Base-by-base conservation (phyloP, 2,888 invertebrate genomes). In the Hyles lineata region DNA sequence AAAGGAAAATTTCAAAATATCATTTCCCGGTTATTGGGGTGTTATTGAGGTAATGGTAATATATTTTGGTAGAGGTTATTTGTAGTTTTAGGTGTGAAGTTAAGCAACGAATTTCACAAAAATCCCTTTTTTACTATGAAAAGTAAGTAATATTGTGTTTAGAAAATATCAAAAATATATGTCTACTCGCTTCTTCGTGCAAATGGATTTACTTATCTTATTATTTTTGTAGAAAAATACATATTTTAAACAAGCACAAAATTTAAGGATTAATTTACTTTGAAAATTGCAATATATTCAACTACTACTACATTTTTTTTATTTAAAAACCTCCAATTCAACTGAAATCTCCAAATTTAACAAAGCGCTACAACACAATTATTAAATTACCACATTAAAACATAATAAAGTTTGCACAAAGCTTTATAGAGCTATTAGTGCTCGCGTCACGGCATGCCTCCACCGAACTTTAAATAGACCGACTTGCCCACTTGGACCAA, bases 401-500 rank as follows among this genome's bases (percentile, higher is more conserved):
- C 52, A 19, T 19, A 67, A 50, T 67, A 50, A 67, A 67, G 50
- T 67, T 50, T 50, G 0, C 25, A 25, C 43, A 67, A 67, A 67
- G 23, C 43, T 50, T 50, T 67, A 50, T 50, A 50, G 50, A 67
- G 67, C 71, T 62, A 71, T 71, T 71, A 61, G 52, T 21, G 50
- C 62, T 52, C 71, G 69, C 75, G 75, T 75, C 75, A 74, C 73
- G 25, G 50, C 74, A 73, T 60, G 73, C 75, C 75, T 73, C 74
- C 72, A 74, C 73, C 70, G 71, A 61, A 77, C 73, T 77, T 77
- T 74, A 73, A 77, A 77, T 74, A 75, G 75, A 74, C 72, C 71
- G 63, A 74, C 70, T 75, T 75, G 71, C 62, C 71, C 52, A 71
- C 62, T 71, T 62, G 71, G 61, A 67, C 67, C 50, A 67, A 67